Base-by-base conservation (phyloP, 2,888 invertebrate species). In the Cheilosia scutellata region DNA sequence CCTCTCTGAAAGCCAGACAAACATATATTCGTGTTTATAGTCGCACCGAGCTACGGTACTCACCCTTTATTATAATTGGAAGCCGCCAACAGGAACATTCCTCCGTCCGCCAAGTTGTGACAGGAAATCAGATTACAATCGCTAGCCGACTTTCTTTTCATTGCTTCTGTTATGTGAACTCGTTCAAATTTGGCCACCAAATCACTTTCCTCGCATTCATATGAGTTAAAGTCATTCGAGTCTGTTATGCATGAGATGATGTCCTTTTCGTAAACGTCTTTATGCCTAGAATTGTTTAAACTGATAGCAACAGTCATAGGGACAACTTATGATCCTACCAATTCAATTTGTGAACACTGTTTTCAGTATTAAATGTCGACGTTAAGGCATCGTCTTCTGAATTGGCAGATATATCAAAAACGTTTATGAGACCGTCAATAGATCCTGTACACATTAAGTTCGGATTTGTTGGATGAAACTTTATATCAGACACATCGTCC, bases 371-470 rank as follows among this genome's bases (percentile, higher is more conserved):
- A 33, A 97, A 93, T 0, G 96, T 96, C 88, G 95, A 95, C 13
- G 93, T 92, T 2, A 98, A 93, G 0, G 98, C 98, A 89, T 97
- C 96, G 76, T 97, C 97, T 92, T 98, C 98, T 0, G 92, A 93
- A 0, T 93, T 89, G 90, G 97, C 94, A 62, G 94, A 93, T 27
- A 98, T 93, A 91, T 98, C 96, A 92, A 95, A 98, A 2, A 97
- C 90, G 92, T 98, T 98, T 1, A 98, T 94, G 16, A 98, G 93
- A 0, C 98, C 97, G 91, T 98, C 98, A 0, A 95, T 94, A 1
- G 97, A 96, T 0, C 97, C 96, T 0, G 97, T 95, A 13, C 95
- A 95, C 70, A 98, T 89, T 6, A 93, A 91, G 90, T 96, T 95
- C 2, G 94, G 92, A 90, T 96, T 94, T 6, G 90, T 91, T 68